Percentiles rank a stretch among this genome's conserved stretches.
Evolutionary conservation across 2,113 vertebrate genomes (phyloP).

Genomic region (Vireo altiloquus): DNA sequence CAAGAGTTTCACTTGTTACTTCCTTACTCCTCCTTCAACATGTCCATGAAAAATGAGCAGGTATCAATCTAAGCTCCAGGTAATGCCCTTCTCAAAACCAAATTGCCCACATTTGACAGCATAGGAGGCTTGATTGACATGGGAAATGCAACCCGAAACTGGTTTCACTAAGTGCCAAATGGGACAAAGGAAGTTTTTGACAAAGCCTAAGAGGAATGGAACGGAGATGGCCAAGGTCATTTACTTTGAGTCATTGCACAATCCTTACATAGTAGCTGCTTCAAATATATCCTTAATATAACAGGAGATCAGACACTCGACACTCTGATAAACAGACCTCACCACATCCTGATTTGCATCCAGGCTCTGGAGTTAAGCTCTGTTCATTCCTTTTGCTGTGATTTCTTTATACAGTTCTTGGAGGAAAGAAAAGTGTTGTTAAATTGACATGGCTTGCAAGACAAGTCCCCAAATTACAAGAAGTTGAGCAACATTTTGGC

Average conservation of each 20-base stretch:
- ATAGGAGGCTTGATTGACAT: background rate
- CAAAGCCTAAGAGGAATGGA: background rate
- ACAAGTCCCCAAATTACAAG: background rate
- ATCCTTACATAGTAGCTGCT: background rate
- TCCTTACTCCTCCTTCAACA: background rate
- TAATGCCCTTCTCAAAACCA: background rate
- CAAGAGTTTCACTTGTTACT: background rate
- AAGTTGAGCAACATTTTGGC: slow-evolving; percentile 36
- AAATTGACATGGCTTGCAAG: slow-evolving; percentile 17
- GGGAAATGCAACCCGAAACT: background rate
- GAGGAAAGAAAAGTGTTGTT: background rate
- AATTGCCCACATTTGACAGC: background rate
- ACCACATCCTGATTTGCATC: slow-evolving; percentile 37
- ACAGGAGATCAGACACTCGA: background rate
- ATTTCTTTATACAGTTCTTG: background rate
- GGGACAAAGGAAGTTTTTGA: background rate
- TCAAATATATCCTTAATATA: background rate
- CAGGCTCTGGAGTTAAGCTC: background rate
- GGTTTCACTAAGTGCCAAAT: background rate
- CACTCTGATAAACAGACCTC: slow-evolving; percentile 41
- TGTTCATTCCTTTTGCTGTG: background rate
- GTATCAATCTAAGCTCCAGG: background rate
- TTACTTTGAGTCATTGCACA: background rate
- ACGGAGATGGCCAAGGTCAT: background rate
- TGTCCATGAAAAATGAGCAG: background rate